These are phyloP conservation scores for Taurulus bubalis DNA, from an alignment of 2,113 vertebrate genomes.

Conservation along the genomic window DNA sequence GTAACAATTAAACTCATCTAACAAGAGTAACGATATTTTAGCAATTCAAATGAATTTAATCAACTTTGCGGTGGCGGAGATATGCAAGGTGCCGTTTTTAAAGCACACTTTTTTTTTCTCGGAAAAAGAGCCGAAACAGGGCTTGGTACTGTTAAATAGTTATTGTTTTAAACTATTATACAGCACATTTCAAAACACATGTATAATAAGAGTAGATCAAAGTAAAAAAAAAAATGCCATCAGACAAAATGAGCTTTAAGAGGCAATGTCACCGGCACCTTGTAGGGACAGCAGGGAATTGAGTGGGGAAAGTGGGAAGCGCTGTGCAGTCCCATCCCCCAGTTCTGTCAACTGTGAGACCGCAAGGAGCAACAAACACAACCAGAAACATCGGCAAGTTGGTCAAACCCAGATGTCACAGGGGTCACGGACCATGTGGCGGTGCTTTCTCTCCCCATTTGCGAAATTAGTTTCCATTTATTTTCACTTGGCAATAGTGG, in stretches of 20 bases:
- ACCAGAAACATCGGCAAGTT: constrained; percentile 60
- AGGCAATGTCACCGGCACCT: constrained; percentile 1
- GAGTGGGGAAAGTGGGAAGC: constrained; percentile 41
- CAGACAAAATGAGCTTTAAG: background rate
- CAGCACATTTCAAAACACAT: background rate
- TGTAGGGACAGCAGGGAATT: constrained; percentile 24
- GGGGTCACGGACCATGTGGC: constrained; percentile 81
- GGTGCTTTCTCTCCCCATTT: constrained; percentile 66
- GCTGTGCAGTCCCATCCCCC: constrained; percentile 43
- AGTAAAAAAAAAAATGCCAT: background rate
- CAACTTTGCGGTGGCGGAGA: no score
- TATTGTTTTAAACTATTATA: background rate
- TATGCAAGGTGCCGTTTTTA: no score
- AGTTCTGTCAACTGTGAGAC: constrained; percentile 75
- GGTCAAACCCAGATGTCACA: constrained; percentile 66
- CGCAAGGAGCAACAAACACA: constrained; percentile 83
- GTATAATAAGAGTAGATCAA: background rate
- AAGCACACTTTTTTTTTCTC: no score
- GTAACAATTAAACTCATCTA: no score
- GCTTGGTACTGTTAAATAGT: no score
- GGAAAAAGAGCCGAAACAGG: no score
- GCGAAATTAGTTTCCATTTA: constrained; percentile 82
- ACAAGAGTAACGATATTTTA: no score
- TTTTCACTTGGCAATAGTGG: constrained; percentile 78
- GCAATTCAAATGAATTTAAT: no score